Base-by-base conservation (phyloP, 2,888 invertebrate species). In the Protodeltote pygarga region DNA sequence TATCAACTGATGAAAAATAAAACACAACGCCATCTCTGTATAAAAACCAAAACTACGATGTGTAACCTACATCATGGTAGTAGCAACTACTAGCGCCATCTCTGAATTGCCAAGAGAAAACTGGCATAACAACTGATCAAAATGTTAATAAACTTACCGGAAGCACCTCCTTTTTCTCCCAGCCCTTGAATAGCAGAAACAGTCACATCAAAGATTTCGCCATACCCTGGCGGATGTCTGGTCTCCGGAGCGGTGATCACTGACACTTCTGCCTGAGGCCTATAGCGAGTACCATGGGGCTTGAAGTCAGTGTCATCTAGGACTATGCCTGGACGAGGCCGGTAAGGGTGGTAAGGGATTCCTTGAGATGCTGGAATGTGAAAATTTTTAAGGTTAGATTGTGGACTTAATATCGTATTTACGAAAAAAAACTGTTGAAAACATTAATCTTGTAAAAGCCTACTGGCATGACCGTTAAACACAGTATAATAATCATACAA, bases 161-260 rank as follows among this genome's bases (percentile, higher is more conserved):
- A 81, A 15, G 81, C 85, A 0, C 65, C 70, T 0, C 80, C 84
- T 9, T 94, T 94, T 0, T 95, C 94, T 0, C 95, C 95, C 0
- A 96, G 95, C 1, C 97, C 97, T 79, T 97, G 97, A 49, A 97
- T 95, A 0, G 97, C 97, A 0, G 97, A 97, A 0, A 97, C 95
- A 0, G 97, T 97, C 0, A 97, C 95, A 71, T 97, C 97, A 72
- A 97, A 97, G 42, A 97, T 96, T 80, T 97, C 97, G 5, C 95
- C 96, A 72, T 95, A 95, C 0, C 85, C 87, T 0, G 79, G 86
- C 0, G 81, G 92, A 25, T 68, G 81, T 25, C 77, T 88, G 73
- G 78, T 77, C 32, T 85, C 84, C 0, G 78, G 72, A 0, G 93
- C 93, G 0, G 93, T 92, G 38, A 93, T 92, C 3, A 93, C 85